Base-by-base conservation (phyloP, 2,888 invertebrate genomes). In the Ommatoiulus sabulosus region DNA sequence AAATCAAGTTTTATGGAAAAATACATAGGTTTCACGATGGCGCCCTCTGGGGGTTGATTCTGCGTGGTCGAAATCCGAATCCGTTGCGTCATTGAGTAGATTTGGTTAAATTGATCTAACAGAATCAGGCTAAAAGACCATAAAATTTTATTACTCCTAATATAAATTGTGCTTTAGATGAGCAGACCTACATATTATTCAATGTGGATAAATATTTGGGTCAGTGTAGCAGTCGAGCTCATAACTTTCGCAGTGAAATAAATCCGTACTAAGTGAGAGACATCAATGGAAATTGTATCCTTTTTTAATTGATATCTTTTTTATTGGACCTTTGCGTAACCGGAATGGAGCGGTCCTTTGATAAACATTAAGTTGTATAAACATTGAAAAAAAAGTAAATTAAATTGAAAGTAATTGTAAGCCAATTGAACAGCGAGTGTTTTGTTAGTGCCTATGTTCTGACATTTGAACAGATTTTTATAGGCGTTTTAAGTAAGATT, bases 111-210 rank as follows among this genome's bases (percentile, higher is more conserved):
- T 63, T 63, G n/a, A 63, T 63, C 20, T 63, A 63, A 63, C 63
- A 63, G 63, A 63, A 63, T 63, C 63, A 63, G 63, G 63, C 63
- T 63, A 52, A 52, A 52, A 63, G 63, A 63, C 63, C n/a, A 63
- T 63, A 63, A 63, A 63, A 63, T 63, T 63, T 63, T 63, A 63
- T 20, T n/a, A 63, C 63, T 63, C 20, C 20, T 20, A 7, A 63
- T 63, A 63, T 63, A 63, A 63, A 4, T 63, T 63, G 63, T n/a
- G 63, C 63, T 20, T 63, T n/a, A 63, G 20, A 63, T 63, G 20
- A 20, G 8, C 63, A n/a, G n/a, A 20, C 17, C 63, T n/a, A 63
- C 63, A 63, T 63, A n/a, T 63, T 63, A 63, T 63, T n/a, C 63
- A 63, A 63, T 63, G 20, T 63, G 63, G n/a, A 20, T 3, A 63